These are phyloP conservation scores for Eumeta japonica DNA, from an alignment of 1,140 invertebrate species.

Conservation along the genomic window DNA sequence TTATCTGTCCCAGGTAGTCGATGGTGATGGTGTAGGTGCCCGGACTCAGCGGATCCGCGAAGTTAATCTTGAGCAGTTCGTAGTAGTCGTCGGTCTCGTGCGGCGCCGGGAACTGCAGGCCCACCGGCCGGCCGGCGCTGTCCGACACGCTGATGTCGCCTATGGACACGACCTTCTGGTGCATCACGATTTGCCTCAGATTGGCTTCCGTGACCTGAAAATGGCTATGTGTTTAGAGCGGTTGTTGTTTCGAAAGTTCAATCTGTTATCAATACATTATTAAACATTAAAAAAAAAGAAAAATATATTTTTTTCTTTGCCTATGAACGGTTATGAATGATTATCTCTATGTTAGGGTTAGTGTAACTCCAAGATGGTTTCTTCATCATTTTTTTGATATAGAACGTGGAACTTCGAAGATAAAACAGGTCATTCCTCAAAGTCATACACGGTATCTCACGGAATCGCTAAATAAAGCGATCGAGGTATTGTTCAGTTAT, in stretches of 20 bases:
- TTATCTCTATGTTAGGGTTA: neutral
- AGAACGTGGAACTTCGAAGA: no score
- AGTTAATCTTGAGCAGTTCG: constrained; percentile 34
- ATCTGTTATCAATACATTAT: no score
- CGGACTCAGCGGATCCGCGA: constrained; percentile 17
- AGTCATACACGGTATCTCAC: no score
- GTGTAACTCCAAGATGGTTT: no score
- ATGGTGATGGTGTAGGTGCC: constrained; percentile 34
- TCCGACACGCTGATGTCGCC: constrained; percentile 23
- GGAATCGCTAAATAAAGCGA: no score
- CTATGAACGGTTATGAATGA: neutral
- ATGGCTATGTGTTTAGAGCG: neutral
- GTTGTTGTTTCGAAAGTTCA: no score
- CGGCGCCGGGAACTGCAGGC: constrained; percentile 18
- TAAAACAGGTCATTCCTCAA: no score
- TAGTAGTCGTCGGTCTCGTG: constrained; percentile 32
- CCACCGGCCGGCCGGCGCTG: constrained; percentile 13
- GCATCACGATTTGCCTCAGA: constrained; percentile 35
- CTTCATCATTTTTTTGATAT: no score
- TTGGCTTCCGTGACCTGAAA: constrained; percentile 28
- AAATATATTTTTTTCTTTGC: neutral
- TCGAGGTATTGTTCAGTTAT: no score
- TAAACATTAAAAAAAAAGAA: neutral
- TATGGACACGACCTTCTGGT: constrained; percentile 38
- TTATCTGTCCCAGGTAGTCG: constrained; percentile 28